Evolutionary conservation across 2,888 invertebrate genomes (phyloP).

Genomic region (Andricus quercusramuli): DNA sequence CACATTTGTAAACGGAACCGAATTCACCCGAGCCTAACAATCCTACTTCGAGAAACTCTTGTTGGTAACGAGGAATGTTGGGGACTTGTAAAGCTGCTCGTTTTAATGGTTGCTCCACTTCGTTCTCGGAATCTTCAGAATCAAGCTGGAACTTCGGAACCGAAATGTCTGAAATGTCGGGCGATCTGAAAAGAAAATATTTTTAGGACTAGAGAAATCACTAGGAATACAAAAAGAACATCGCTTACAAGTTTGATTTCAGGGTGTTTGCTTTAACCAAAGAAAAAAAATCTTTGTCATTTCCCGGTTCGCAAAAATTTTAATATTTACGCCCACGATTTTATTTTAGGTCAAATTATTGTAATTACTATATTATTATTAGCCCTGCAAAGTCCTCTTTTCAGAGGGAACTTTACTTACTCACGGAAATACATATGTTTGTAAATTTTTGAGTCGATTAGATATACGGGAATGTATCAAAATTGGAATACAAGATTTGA

Average conservation of each 20-base stretch:
- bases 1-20: constrained; percentile 92
- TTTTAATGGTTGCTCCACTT: constrained; percentile 88
- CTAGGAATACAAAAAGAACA: neutral
- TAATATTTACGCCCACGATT: too few species aligned
- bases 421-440: too few species aligned
- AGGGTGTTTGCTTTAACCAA: too few species aligned
- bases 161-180: constrained; percentile 69
- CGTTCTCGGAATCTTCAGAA: constrained; percentile 80
- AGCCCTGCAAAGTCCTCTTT: too few species aligned
- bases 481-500: too few species aligned
- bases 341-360: too few species aligned
- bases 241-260: neutral
- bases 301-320: too few species aligned
- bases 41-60: constrained; percentile 92
- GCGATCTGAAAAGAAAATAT: constrained; percentile 63
- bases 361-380: neutral
- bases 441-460: too few species aligned
- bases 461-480: too few species aligned
- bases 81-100: constrained; percentile 87
- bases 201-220: neutral
- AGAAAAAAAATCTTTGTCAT: too few species aligned
- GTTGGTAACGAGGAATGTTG: constrained; percentile 89
- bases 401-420: too few species aligned
- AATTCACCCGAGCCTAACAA: constrained; percentile 93
- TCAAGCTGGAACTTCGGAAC: constrained; percentile 73